Evolutionary conservation across 2,113 vertebrate species (phyloP).

Genomic region (Antennarius striatus): DNA sequence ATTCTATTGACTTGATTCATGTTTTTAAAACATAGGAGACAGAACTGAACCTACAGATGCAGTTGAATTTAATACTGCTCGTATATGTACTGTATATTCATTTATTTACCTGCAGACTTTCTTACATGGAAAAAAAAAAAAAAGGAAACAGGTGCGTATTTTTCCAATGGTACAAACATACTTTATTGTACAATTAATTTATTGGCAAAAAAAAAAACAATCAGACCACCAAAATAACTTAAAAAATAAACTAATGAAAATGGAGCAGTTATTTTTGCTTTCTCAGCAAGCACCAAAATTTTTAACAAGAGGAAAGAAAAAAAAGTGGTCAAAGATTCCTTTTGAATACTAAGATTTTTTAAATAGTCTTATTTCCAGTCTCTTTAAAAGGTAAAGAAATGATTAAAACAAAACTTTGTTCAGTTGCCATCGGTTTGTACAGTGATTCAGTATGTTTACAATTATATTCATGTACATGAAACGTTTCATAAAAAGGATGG

Average conservation of each 20-base stretch:
- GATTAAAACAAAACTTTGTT: conserved; percentile 76
- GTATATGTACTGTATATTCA: no score
- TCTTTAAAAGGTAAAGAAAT: conserved; percentile 66
- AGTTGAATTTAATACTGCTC: no score
- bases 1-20: no score
- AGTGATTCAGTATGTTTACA: conserved; percentile 83
- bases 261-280: conserved; percentile 80
- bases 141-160: conserved; percentile 24
- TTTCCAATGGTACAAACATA: conserved; percentile 84
- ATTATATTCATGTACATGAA: conserved; percentile 80
- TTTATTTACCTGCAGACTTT: no score
- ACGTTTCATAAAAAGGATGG: conserved; percentile 75
- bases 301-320: conserved; percentile 71
- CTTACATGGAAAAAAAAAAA: not conserved
- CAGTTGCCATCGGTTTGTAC: conserved; percentile 82
- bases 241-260: conserved; percentile 76
- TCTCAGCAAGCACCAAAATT: conserved; percentile 82
- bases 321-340: conserved; percentile 80
- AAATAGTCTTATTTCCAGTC: conserved; percentile 81
- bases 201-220: conserved; percentile 74
- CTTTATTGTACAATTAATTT: conserved; percentile 88
- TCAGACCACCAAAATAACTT: conserved; percentile 83
- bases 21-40: no score
- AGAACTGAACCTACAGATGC: no score
- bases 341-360: conserved; percentile 79